Conservation (phyloP, 2,113 vertebrate genomes). For the Isichthys henryi region DNA sequence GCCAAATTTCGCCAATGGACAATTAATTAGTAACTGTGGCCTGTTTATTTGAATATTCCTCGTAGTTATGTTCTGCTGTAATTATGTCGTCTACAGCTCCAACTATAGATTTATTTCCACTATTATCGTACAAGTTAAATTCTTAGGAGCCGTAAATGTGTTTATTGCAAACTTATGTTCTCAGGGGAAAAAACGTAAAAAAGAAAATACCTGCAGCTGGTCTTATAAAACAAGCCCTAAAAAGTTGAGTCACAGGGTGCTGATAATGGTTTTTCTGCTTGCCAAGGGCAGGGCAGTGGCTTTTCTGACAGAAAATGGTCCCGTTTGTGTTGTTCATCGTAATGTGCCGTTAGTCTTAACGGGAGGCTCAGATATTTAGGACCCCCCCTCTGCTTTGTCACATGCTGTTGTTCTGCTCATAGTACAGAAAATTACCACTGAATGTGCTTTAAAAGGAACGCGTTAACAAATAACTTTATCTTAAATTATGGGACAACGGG, state of each 20-base stretch:
- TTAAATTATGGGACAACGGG: background rate
- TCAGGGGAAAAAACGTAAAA: background rate
- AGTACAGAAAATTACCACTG: background rate
- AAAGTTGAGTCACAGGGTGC: background rate
- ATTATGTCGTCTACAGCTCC: background rate
- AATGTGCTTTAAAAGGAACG: background rate
- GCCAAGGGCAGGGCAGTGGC: background rate
- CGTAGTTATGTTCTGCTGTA: background rate
- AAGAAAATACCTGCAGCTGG: constrained; percentile 3
- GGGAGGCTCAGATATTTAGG: background rate
- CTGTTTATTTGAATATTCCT: background rate
- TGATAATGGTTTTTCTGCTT: background rate
- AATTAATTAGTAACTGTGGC: background rate
- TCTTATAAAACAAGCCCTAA: background rate
- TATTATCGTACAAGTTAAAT: background rate
- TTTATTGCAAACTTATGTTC: background rate
- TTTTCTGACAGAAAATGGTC: background rate
- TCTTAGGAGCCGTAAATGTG: background rate
- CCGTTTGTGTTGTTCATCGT: background rate
- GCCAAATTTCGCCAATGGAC: background rate
- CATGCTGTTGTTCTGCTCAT: background rate
- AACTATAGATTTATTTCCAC: background rate
- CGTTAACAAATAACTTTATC: background rate
- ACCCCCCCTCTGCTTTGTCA: background rate
- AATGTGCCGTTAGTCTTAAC: background rate